Evolutionary conservation across 2,113 vertebrate genomes (phyloP), one percentile per base, ranked within the genome.

Genomic region (Bostrychus sinensis): DNA sequence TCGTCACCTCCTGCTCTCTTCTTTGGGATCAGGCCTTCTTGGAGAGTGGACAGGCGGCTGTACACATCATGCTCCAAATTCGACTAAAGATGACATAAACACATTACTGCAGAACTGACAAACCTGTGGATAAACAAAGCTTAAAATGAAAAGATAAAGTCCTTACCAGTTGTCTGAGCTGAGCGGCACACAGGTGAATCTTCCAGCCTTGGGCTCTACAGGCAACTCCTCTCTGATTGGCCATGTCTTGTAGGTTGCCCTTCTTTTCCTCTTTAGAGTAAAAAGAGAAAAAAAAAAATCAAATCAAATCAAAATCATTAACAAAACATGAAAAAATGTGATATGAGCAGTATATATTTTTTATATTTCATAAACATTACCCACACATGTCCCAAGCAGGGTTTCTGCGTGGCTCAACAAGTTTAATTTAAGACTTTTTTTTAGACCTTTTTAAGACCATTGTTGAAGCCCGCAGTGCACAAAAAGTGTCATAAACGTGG

Each of bases 161-260:
- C 92, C 95, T 92, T 89, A 99, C 97, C 95, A 99, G 73, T 86
- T 99, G 96, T 4, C 95, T 89, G 14, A 99, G 93, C 81, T 99
- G 97, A 7, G 97, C 96, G 0, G 96, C 97, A 77, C 97, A 99
- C 66, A 99, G 90, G 88, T 99, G 97, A 36, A 98, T 95, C 76
- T 98, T 99, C 97, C 97, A 99, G 57, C 97, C 97, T 82, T 99
- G 97, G 4, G 96, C 97, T 64, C 96, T 92, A 72, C 96, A 98
- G 5, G 94, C 95, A 7, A 99, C 96, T 1, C 97, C 97, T 85
- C 96, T 96, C 92, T 98, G 97, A 72, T 93, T 98, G 79, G 97
- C 96, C 86, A 99, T 94, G 56, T 99, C 97, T 77, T 98, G 97
- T 5, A 99, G 87, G 67, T 92, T 95, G 67, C 95, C 93, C 87